Evolutionary conservation across 2,888 invertebrate genomes (phyloP).

Genomic region (Zygaena filipendulae): DNA sequence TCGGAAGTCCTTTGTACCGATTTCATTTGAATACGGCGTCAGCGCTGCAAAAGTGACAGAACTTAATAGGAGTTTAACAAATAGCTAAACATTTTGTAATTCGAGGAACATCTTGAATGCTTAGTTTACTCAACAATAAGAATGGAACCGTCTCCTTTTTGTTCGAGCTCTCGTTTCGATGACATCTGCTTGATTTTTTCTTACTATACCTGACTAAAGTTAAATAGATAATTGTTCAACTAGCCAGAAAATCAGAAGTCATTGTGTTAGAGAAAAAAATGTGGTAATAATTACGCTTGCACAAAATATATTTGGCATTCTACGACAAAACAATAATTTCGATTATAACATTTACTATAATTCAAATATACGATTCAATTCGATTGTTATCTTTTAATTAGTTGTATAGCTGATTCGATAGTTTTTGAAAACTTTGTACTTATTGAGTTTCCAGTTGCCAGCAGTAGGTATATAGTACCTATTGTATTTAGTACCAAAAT

Average conservation of each 20-base stretch:
- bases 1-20: too few species aligned
- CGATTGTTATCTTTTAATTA: too few species aligned
- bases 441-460: too few species aligned
- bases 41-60: slow-evolving; percentile 15
- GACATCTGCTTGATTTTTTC: slow-evolving; percentile 60
- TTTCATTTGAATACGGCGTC: too few species aligned
- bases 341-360: too few species aligned
- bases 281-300: slow-evolving; percentile 42
- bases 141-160: slow-evolving; percentile 42
- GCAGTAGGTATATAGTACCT: too few species aligned
- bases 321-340: too few species aligned
- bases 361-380: too few species aligned
- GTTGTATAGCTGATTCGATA: too few species aligned
- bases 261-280: slow-evolving; percentile 38
- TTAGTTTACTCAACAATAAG: slow-evolving; percentile 53
- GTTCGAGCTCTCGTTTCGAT: slow-evolving; percentile 37
- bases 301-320: too few species aligned
- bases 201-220: slow-evolving; percentile 37
- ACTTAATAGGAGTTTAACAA: slow-evolving; percentile 66
- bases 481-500: too few species aligned
- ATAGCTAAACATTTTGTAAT: slow-evolving; percentile 65
- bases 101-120: slow-evolving; percentile 59
- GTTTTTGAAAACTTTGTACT: too few species aligned
- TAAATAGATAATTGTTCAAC: slow-evolving; percentile 62
- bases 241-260: slow-evolving; percentile 62